Evolutionary conservation across 2,797 vertebrate genomes (phyloP).

Genomic region (Gallirallus australis): DNA sequence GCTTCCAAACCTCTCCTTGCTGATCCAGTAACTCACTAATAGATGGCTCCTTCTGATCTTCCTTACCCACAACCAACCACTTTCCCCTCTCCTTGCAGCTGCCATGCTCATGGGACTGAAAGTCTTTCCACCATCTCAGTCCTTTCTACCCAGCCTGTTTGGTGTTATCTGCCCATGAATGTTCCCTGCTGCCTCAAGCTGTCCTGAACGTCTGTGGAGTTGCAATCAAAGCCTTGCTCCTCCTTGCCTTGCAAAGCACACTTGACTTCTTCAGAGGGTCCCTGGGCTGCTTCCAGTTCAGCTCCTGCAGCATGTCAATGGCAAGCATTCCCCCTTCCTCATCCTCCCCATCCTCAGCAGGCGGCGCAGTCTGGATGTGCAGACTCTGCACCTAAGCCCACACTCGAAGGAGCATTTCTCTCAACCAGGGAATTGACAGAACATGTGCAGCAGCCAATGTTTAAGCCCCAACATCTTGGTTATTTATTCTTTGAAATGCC

Average conservation of each 20-base stretch:
- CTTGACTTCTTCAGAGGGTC: neutral
- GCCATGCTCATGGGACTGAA: neutral
- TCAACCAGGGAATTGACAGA: slow-evolving; percentile 63
- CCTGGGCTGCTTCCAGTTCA: neutral
- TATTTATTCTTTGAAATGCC: slow-evolving; percentile 76
- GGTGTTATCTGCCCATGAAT: rapidly evolving
- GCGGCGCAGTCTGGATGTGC: neutral
- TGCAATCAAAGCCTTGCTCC: neutral
- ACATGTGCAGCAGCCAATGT: slow-evolving; percentile 76
- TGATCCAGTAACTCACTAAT: neutral
- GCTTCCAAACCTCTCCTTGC: neutral
- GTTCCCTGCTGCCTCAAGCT: neutral
- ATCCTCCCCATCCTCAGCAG: neutral
- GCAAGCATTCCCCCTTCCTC: neutral
- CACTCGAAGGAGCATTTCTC: neutral
- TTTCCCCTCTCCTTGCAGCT: neutral
- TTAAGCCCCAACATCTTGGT: slow-evolving; percentile 76
- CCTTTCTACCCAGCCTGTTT: neutral
- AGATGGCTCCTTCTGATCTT: neutral
- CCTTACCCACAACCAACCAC: neutral
- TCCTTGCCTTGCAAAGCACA: neutral
- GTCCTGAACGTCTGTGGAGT: neutral
- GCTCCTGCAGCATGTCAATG: neutral
- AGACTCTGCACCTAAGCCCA: slow-evolving; percentile 1
- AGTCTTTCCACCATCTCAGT: neutral